A percentile compares a stretch with the other conserved stretches of the same genome.
Conservation (phyloP, 2,888 invertebrate genomes). For the Agonopterix alstromeriana region DNA sequence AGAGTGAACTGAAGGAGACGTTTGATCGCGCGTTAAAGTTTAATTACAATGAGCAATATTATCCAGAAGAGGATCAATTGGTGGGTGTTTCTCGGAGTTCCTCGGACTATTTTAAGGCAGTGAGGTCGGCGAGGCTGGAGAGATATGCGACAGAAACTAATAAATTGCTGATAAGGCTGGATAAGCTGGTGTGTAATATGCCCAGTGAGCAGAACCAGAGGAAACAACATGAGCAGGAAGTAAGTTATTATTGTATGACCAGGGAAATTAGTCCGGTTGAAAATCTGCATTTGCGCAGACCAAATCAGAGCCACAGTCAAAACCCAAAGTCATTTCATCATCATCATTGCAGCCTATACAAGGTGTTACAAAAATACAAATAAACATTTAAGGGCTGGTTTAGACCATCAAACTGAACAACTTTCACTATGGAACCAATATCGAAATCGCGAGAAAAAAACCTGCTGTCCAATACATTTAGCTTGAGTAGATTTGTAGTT, state of each 20-base stretch:
- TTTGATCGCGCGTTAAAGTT: slow-evolving; percentile 74
- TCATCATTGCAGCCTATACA: too few species aligned
- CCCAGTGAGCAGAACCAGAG: slow-evolving; percentile 84
- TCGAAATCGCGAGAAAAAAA: too few species aligned
- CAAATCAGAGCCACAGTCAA: too few species aligned
- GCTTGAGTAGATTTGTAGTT: too few species aligned
- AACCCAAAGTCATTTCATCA: too few species aligned
- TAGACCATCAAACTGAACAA: too few species aligned
- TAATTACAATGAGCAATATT: slow-evolving; percentile 46
- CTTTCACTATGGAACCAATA: too few species aligned
- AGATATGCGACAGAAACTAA: slow-evolving; percentile 96
- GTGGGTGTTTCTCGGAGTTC: slow-evolving; percentile 81
- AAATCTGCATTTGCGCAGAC: too few species aligned
- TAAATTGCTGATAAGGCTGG: slow-evolving; percentile 94
- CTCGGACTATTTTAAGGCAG: slow-evolving; percentile 85
- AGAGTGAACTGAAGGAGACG: slow-evolving; percentile 77
- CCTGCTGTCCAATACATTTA: too few species aligned
- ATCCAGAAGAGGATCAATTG: slow-evolving; percentile 71
- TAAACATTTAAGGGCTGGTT: too few species aligned
- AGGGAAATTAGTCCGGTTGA: too few species aligned
- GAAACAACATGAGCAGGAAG: slow-evolving; percentile 83
- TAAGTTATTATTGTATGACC: slow-evolving; percentile 30
- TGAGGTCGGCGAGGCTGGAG: slow-evolving; percentile 81
- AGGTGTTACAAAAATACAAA: too few species aligned
- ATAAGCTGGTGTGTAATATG: slow-evolving; percentile 90